Percentiles rank a stretch among this genome's conserved stretches.
These are phyloP conservation scores for Tychaedon coryphoeus DNA, from an alignment of 2,113 vertebrate genomes.

Conservation along the genomic window DNA sequence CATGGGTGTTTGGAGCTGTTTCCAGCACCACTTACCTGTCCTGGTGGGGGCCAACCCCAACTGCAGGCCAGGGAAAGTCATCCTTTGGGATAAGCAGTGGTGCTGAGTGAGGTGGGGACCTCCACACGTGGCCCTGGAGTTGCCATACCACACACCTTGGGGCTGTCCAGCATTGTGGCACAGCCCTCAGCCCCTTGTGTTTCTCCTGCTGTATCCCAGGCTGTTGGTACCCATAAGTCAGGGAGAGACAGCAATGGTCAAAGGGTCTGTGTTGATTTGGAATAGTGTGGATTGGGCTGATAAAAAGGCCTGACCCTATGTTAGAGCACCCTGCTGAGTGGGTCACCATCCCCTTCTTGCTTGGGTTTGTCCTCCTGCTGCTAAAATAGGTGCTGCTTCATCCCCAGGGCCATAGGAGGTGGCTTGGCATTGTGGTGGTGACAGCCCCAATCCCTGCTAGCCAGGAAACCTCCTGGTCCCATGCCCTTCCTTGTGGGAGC, in stretches of 20 bases:
- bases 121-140: accelerated
- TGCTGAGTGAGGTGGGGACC: neutral
- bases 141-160: neutral
- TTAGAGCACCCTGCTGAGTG: neutral
- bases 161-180: neutral
- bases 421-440: neutral
- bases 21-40: neutral
- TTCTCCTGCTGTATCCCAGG: neutral
- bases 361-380: neutral
- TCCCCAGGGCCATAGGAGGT: neutral
- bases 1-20: neutral
- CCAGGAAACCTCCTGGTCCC: accelerated
- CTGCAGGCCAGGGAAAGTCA: neutral
- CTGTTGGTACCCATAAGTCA: neutral
- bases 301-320: neutral
- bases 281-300: neutral
- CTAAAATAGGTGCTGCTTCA: neutral
- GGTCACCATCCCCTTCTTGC: neutral
- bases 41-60: accelerated
- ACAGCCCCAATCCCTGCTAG: neutral
- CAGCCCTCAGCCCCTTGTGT: neutral
- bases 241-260: neutral
- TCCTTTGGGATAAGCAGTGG: neutral
- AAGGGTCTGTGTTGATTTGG: neutral
- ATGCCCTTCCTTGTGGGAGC: neutral